Evolutionary conservation across 2,888 invertebrate genomes (phyloP), one percentile per base, ranked within the genome.

Genomic region (Cordilura impudica): DNA sequence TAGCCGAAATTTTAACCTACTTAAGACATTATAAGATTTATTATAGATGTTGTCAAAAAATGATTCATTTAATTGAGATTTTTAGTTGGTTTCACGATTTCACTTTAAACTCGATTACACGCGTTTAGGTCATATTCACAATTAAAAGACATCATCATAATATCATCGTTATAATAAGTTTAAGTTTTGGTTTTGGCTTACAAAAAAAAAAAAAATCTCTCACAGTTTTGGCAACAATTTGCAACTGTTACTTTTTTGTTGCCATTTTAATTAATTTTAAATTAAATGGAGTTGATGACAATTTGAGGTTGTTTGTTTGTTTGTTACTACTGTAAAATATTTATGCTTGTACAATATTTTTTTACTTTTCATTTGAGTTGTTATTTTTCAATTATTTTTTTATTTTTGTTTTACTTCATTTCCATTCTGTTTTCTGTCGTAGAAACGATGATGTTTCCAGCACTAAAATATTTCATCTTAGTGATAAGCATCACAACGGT

Each of bases 381-480:
- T n/a, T n/a, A n/a, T n/a, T 21, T 77, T 49, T 69, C 35, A 70
- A 70, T 18, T 19, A 19, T 21, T 31, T 21, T 53, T 49, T 49
- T 39, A 53, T 5, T 19, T 18, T 5, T 65, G 58, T 58, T 12
- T 39, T 19, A 4, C 26, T n/a, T 39, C 43, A 1, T 53, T n/a
- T 56, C 26, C n/a, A 10, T 58, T n/a, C n/a, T 43, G 45, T 6
- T 70, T 45, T n/a, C 6, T 53, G 5, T 21, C 10, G 39, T 26
- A 51, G 60, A 74, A 79, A 74, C 71, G 77, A 81, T 81, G 86
- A 81, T 82, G 78, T 75, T 81, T 85, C 83, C n/a, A 85, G 84
- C 84, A 83, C 83, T 82, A 81, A 85, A 87, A 87, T 88, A 88
- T 87, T 87, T 87, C 87, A 87, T 87, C 84, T 84, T 82, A 66